These are phyloP conservation scores for Catharus fuscescens DNA, from an alignment of 2,113 vertebrate genomes.

Conservation along the genomic window DNA sequence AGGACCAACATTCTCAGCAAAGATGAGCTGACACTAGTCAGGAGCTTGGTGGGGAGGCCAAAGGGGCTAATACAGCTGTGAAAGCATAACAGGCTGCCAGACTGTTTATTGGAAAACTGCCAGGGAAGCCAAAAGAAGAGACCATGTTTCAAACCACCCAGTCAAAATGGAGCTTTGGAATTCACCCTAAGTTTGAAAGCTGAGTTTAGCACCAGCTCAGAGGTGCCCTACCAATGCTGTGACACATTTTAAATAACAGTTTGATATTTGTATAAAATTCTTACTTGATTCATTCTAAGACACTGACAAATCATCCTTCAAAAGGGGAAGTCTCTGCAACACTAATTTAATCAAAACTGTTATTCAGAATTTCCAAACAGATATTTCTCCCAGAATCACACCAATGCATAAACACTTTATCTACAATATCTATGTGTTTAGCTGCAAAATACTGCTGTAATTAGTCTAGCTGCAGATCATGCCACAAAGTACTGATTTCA, in stretches of 20 bases:
- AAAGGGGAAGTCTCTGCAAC: background rate
- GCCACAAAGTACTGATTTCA: background rate
- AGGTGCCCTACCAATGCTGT: background rate
- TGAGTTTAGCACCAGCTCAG: background rate
- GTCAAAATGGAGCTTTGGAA: background rate
- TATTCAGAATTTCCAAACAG: slow-evolving; percentile 30
- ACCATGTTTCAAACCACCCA: background rate
- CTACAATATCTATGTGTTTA: background rate
- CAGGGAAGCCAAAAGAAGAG: slow-evolving; percentile 25
- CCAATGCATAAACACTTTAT: background rate
- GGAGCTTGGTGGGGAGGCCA: slow-evolving; percentile 16
- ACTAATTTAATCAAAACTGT: slow-evolving; percentile 13
- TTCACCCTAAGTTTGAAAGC: background rate
- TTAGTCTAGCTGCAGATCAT: background rate
- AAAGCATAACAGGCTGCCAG: slow-evolving; percentile 34
- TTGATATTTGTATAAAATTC: background rate
- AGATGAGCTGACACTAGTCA: slow-evolving; percentile 4
- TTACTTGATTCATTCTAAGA: background rate
- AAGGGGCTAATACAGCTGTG: slow-evolving; percentile 35
- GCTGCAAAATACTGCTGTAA: background rate
- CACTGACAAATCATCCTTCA: background rate
- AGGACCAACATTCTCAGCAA: background rate
- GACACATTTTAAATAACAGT: background rate
- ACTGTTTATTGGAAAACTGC: slow-evolving; percentile 35
- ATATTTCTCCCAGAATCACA: background rate